A percentile compares a stretch with the other conserved stretches of the same genome.
Evolutionary conservation across 2,797 vertebrate species (phyloP).

Genomic region (Varecia variegata): DNA sequence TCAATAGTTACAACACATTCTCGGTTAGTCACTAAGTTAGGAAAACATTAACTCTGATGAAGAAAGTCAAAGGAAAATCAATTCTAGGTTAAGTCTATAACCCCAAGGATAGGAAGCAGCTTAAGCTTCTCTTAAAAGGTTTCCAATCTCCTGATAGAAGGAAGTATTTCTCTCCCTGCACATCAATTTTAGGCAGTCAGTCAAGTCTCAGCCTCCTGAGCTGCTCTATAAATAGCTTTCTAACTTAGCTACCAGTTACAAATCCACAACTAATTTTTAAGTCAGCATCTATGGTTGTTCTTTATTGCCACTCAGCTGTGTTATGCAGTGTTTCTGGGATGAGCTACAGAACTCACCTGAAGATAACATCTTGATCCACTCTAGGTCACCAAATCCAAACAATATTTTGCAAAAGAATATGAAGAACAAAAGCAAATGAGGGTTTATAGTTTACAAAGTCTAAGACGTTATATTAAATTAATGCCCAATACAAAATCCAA

Average conservation of each 20-base stretch:
- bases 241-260: constrained; percentile 5
- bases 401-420: constrained; percentile 1
- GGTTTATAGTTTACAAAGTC: background rate
- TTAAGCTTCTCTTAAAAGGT: background rate
- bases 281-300: background rate
- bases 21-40: background rate
- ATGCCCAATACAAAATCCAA: constrained; percentile 12
- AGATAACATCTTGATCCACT: background rate
- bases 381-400: background rate
- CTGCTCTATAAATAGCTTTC: background rate
- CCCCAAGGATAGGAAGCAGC: background rate
- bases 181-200: background rate
- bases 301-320: background rate
- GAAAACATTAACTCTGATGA: constrained; percentile 27
- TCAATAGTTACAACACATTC: background rate
- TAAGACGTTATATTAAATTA: constrained; percentile 1
- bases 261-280: constrained; percentile 41
- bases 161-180: background rate
- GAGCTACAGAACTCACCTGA: background rate
- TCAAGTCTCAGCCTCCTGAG: background rate
- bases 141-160: background rate
- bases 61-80: constrained; percentile 36
- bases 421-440: constrained; percentile 22
- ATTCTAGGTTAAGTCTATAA: background rate
- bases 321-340: background rate